Evolutionary conservation across 2,888 invertebrate genomes (phyloP).

Genomic region (Galerucella calmariensis): DNA sequence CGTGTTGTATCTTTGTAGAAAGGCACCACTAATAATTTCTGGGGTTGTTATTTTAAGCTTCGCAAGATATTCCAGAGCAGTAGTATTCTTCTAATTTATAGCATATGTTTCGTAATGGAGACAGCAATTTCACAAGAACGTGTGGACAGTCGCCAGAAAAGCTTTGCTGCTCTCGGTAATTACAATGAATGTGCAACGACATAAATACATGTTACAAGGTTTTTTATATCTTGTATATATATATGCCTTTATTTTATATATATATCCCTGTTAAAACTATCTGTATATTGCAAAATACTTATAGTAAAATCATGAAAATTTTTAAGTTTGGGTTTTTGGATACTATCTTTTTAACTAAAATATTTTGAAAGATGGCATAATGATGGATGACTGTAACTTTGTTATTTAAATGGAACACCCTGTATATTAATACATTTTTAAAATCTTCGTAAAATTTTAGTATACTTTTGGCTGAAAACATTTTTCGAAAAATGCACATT

Average conservation of each 20-base stretch:
- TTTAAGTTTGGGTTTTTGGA: no score
- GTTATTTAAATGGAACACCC: no score
- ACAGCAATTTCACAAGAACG: constrained; percentile 61
- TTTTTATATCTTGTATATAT: constrained; percentile 30
- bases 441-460: no score
- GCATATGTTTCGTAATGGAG: constrained; percentile 61
- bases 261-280: no score
- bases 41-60: constrained; percentile 50
- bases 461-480: no score
- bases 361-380: no score
- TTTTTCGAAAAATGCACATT: no score
- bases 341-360: no score
- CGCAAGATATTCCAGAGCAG: constrained; percentile 58
- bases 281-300: no score
- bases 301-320: no score
- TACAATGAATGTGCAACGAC: constrained; percentile 59
- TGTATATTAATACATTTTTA: no score
- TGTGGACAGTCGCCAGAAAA: constrained; percentile 63
- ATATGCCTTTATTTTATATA: neutral
- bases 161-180: constrained; percentile 58
- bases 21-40: constrained; percentile 36
- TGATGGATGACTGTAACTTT: no score
- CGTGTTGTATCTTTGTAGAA: constrained; percentile 24
- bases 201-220: constrained; percentile 49
- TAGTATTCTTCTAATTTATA: constrained; percentile 58